phyloP scores from a whole-genome alignment of 30 jellyfish, hydroid and myxozoan species.

The Aurelia sp. region DNA sequence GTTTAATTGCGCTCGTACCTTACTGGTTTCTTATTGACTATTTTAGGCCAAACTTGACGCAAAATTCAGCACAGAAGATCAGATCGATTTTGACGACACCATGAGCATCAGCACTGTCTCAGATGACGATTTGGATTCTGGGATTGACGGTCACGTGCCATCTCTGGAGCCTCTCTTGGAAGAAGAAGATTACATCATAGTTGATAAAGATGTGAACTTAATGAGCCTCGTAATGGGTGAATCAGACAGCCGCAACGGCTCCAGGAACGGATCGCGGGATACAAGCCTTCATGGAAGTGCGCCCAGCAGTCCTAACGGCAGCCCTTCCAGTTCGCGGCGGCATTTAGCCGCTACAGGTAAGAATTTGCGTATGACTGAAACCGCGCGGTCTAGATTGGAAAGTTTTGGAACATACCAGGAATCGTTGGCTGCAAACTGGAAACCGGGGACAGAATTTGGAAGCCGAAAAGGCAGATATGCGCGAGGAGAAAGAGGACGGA shows the following conservation, averaged over 20 bases:
- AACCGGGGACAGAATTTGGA: slow-evolving; percentile 37
- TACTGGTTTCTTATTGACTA: background rate
- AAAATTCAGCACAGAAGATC: slow-evolving; percentile 62
- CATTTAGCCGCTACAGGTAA: background rate
- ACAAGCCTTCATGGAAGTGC: slow-evolving; percentile 3
- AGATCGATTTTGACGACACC: slow-evolving; percentile 84
- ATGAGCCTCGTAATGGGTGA: slow-evolving; percentile 39
- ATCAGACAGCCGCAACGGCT: background rate
- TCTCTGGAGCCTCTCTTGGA: slow-evolving; percentile 79
- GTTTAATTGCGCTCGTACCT: too few relatives aligned
- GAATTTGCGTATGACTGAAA: background rate
- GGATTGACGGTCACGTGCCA: slow-evolving; percentile 85
- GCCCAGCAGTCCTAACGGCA: slow-evolving; percentile 16
- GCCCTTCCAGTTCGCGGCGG: slow-evolving; percentile 33
- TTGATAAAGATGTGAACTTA: slow-evolving; percentile 62
- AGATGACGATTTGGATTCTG: slow-evolving; percentile 94
- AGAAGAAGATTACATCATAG: slow-evolving; percentile 82
- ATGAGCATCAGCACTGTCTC: slow-evolving; percentile 94
- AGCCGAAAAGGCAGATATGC: too few relatives aligned
- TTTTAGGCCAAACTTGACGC: slow-evolving; percentile 92
- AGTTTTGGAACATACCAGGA: slow-evolving; percentile 58
- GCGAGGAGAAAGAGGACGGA: slow-evolving; percentile 16
- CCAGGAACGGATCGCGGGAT: slow-evolving; percentile 7
- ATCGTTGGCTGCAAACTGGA: slow-evolving; percentile 71
- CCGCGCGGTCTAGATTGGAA: slow-evolving; percentile 20